Evolutionary conservation across 35 echinoderm and acorn worm species (phyloP), one percentile per base, ranked within the genome.

Genomic region (Holothuria glaberrima): DNA sequence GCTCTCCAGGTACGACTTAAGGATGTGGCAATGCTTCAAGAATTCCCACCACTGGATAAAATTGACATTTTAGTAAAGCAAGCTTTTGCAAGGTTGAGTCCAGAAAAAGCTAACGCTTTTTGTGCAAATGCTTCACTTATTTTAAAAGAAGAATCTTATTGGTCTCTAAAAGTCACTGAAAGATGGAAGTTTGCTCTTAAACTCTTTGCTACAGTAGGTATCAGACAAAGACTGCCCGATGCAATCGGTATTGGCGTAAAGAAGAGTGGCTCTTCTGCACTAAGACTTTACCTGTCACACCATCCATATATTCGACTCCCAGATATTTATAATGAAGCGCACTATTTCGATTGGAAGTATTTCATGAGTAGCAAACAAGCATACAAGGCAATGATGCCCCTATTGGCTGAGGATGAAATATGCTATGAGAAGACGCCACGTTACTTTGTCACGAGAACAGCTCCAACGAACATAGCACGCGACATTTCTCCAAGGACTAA

Each of bases 401-500:
- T 54, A 14, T 14, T 54, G 16, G 50, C 9, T 9, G 21, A 59
- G 13, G 34, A 88, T 24, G 82, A 88, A 56, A 30, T 93, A 17
- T 66, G 27, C 22, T 95, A 95, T 79, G 97, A 95, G 31, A 99
- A 99, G 62, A 99, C 93, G 4, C 97, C 97, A 13, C 67, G 91
- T 25, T 99, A 95, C 45, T 99, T 99, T 88, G 72, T 95, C 20
- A 99, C 97, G 12, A 46, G 73, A 16, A 63, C 89, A 56, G 88
- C 93, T 5, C 96, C 96, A 6, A 48, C 33, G 14, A 59, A 86
- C 19, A 99, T 99, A 18, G 48, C 33, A 58, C 12, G 56, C 21
- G 83, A 91, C 34, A 38, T 98, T 32, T 77, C 93, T 3, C 21
- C 45, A 21, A 56, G 95, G 32, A 59, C 92, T 34, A 98, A 98